Conservation (phyloP, 2,797 vertebrate genomes). For the Cyprinodon diabolis region DNA sequence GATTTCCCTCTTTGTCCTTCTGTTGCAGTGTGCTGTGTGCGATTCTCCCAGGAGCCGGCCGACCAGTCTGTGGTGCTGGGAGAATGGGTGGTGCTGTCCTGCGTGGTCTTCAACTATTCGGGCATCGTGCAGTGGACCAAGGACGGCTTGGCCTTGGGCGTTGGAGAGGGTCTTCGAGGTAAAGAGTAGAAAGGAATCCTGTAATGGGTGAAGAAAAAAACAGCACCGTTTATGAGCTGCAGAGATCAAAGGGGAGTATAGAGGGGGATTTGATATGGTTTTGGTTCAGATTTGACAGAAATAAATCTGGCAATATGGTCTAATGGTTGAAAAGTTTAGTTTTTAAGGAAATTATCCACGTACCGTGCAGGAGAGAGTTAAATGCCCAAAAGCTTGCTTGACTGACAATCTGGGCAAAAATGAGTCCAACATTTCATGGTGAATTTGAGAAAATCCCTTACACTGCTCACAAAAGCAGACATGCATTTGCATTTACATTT, state of each 20-base stretch:
- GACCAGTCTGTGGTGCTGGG: slow-evolving; percentile 95
- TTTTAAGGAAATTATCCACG: slow-evolving; percentile 51
- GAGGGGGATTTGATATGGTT: slow-evolving; percentile 37
- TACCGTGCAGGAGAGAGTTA: slow-evolving; percentile 37
- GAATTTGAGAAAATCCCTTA: slow-evolving; percentile 73
- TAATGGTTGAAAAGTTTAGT: slow-evolving; percentile 54
- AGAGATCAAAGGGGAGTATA: slow-evolving; percentile 48
- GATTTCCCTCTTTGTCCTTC: slow-evolving; percentile 46
- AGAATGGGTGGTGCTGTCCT: slow-evolving; percentile 87
- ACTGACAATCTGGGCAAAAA: slow-evolving; percentile 63
- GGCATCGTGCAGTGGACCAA: slow-evolving; percentile 98
- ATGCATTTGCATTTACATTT: slow-evolving; percentile 61
- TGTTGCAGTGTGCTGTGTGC: slow-evolving; percentile 81
- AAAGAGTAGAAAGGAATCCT: slow-evolving; percentile 20
- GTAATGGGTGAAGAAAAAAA: neutral
- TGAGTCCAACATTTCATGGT: slow-evolving; percentile 66
- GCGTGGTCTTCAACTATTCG: slow-evolving; percentile 93
- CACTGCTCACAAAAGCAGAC: slow-evolving; percentile 68
- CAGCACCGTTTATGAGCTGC: slow-evolving; percentile 21
- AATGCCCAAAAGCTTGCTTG: slow-evolving; percentile 48
- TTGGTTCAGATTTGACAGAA: slow-evolving; percentile 51
- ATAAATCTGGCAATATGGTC: slow-evolving; percentile 61
- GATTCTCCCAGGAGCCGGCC: slow-evolving; percentile 92
- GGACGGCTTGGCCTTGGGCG: slow-evolving; percentile 91
- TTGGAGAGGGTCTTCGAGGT: slow-evolving; percentile 93